Evolutionary conservation across 2,888 invertebrate species (phyloP), one percentile per base, ranked within the genome.

Genomic region (Loripinus fragilis): DNA sequence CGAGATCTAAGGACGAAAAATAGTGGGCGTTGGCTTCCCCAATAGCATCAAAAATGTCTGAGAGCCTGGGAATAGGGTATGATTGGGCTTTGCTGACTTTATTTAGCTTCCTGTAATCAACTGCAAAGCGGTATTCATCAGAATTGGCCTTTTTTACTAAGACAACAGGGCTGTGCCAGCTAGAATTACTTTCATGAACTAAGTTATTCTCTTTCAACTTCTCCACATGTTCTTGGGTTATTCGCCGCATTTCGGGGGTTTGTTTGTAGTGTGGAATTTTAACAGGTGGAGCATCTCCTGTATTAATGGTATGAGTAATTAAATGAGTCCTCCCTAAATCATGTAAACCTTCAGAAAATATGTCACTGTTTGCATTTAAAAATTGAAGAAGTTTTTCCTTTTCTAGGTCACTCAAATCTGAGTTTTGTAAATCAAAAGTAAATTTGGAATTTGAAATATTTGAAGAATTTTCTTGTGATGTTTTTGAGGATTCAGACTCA

Each of bases 81-180:
- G 55, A 25, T 55, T 55, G 55, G 28, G 55, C 28, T 17, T 55
- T 55, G 28, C 28, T 55, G 23, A 55, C 17, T 55, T 55, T 55
- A 17, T 55, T 55, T 28, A 55, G 28, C 17, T 55, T 55, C 28
- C 55, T 55, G 28, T 55, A 55, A 28, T 55, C 55, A 12, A 55
- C n/a, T n/a, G n/a, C n/a, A n/a, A n/a, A n/a, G n/a, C n/a, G n/a
- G n/a, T n/a, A n/a, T n/a, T n/a, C n/a, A n/a, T n/a, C n/a, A n/a
- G n/a, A n/a, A n/a, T n/a, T n/a, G n/a, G n/a, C n/a, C n/a, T n/a
- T n/a, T n/a, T n/a, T n/a, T n/a, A n/a, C n/a, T n/a, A n/a, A n/a
- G n/a, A n/a, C 78, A 15, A 78, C 78, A 33, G 83, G 83, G 41
- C 73, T 72, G 60, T 79, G 72, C 80, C 80, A 83, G 41, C 60